Evolutionary conservation across 2,888 invertebrate species (phyloP), one percentile per base, ranked within the genome.

Genomic region (Acheta domesticus): DNA sequence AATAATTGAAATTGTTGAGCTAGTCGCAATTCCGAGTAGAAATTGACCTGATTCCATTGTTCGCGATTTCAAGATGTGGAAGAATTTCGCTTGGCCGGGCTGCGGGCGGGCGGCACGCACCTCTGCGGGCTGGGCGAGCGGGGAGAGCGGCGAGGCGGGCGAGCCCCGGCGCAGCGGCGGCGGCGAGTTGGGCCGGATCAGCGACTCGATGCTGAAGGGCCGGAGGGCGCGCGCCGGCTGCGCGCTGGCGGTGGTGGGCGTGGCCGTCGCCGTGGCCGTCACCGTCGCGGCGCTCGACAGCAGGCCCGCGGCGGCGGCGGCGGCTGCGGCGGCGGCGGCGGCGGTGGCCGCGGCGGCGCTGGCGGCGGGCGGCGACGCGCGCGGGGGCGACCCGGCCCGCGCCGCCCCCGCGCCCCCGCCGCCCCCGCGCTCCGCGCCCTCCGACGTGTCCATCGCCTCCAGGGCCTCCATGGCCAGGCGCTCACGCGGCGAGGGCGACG

Each of bases 141-240:
- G 62, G n/a, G 62, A 62, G 62, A 62, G 16, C 62, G 62, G 62
- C n/a, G 62, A 62, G 62, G n/a, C 62, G 16, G 62, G 62, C n/a
- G 62, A 62, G 16, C 62, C 62, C 62, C 62, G 62, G 11, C 62
- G 62, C 14, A n/a, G 62, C n/a, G 62, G 62, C 14, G 62, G 62
- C n/a, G 62, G 62, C 16, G 62, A 62, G 62, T n/a, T 62, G 62
- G 62, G 62, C n/a, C 62, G 14, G 62, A 62, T 62, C 62, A 62
- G 62, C 62, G 62, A 14, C 62, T 62, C 62, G 62, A 62, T 62
- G 62, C 62, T 62, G 62, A 62, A 62, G n/a, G 62, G 62, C 62
- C 62, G 62, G 62, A 16, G 62, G 16, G 16, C 62, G 62, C 62
- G 62, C 14, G 62, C 16, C 16, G 62, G 62, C 62, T 62, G 62